phyloP scores from a whole-genome alignment of 2,888 invertebrate genomes.

The Philonicus albiceps region DNA sequence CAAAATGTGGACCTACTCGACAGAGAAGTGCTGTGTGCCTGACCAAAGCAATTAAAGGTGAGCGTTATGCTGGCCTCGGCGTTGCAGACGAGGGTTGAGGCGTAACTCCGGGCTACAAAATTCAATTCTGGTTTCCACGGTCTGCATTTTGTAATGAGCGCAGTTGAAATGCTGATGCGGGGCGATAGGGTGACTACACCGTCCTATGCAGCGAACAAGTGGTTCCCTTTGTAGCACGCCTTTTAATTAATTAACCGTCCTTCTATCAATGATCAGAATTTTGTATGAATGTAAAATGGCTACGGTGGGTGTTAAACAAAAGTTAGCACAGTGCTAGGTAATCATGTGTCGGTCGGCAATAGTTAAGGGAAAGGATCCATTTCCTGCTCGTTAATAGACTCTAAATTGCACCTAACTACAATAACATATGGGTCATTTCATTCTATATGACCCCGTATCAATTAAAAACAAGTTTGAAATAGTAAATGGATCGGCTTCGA shows the following conservation, averaged over 20 bases:
- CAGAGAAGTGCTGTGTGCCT: not conserved
- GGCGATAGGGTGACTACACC: not conserved
- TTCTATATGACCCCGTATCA: no score
- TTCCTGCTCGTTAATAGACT: not conserved
- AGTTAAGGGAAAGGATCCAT: not conserved
- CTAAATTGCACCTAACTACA: not conserved
- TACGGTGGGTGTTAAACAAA: not conserved
- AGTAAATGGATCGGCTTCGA: no score
- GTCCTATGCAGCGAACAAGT: not conserved
- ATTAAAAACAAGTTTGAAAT: no score
- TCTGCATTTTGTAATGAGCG: not conserved
- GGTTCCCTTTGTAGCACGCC: not conserved
- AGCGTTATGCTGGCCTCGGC: not conserved
- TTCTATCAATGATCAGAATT: not conserved
- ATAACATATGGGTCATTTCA: no score
- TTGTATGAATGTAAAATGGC: not conserved
- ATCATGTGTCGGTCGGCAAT: not conserved
- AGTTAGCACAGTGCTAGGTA: not conserved
- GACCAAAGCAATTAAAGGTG: not conserved
- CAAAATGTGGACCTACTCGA: not conserved
- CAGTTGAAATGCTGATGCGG: not conserved
- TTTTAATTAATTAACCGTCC: not conserved
- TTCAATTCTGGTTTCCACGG: not conserved
- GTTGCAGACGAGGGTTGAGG: not conserved
- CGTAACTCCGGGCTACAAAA: not conserved